Evolutionary conservation across 2,113 vertebrate species (phyloP).

Genomic region (Paramisgurnus dabryanus): DNA sequence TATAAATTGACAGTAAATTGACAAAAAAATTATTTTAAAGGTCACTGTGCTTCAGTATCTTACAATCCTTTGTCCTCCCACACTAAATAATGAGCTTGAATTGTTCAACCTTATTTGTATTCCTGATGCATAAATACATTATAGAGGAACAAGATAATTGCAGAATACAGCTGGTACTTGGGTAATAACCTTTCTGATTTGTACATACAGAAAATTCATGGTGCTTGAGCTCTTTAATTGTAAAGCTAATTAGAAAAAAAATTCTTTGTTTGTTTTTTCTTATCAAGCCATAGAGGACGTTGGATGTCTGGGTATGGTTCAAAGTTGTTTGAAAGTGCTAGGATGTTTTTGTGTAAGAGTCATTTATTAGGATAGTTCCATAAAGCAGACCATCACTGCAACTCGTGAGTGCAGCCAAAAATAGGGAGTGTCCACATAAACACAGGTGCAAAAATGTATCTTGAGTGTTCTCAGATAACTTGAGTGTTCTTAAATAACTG

Average conservation of each 20-base stretch:
- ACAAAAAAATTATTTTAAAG: not conserved
- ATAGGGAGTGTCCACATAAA: not conserved
- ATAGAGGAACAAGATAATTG: not conserved
- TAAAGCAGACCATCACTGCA: too few relatives aligned
- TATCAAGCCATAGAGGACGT: not conserved
- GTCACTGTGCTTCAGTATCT: not conserved
- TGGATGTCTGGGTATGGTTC: not conserved
- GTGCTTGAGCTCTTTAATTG: not conserved
- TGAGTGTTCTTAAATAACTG: too few relatives aligned
- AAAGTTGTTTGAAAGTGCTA: not conserved
- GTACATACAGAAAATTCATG: not conserved
- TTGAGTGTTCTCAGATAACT: too few relatives aligned
- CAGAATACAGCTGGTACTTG: not conserved
- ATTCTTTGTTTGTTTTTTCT: not conserved
- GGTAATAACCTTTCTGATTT: not conserved
- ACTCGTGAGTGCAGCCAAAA: not conserved
- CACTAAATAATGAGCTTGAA: not conserved
- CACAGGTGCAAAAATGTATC: too few relatives aligned
- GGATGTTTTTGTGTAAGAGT: constrained; percentile 2
- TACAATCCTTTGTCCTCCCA: not conserved
- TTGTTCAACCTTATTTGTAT: not conserved
- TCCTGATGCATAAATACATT: not conserved
- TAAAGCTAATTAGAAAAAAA: not conserved
- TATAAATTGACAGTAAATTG: too few relatives aligned
- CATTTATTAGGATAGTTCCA: not conserved